Conservation (phyloP, 1,140 invertebrate genomes). For the Apis laboriosa region DNA sequence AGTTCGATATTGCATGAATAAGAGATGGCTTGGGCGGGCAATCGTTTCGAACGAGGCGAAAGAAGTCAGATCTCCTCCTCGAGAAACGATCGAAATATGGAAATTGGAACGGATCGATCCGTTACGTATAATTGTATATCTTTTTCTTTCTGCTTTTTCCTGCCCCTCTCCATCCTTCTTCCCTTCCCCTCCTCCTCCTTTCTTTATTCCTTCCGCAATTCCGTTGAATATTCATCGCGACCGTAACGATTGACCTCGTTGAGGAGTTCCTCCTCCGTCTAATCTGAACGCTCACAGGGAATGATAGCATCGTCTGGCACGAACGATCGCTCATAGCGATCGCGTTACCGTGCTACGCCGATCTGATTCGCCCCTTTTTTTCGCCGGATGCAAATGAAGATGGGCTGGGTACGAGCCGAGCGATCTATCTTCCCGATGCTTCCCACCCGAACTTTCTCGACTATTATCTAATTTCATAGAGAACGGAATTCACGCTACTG, state of each 20-base stretch:
- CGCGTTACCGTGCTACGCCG: slow-evolving; percentile 30
- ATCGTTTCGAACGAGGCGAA: not conserved
- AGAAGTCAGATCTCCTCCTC: not conserved
- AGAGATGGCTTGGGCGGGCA: not conserved
- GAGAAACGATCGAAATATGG: slow-evolving; percentile 18
- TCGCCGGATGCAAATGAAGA: slow-evolving; percentile 34
- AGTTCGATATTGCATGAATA: slow-evolving; percentile 27
- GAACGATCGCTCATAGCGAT: slow-evolving; percentile 40
- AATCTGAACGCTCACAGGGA: slow-evolving; percentile 30
- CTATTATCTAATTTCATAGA: not conserved
- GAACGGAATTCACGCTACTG: too few relatives aligned
- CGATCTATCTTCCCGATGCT: not conserved
- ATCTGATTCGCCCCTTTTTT: slow-evolving; percentile 27
- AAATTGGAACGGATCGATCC: slow-evolving; percentile 12
- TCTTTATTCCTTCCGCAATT: not conserved
- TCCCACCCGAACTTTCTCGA: not conserved
- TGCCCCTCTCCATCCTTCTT: not conserved
- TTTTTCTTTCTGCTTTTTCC: not conserved
- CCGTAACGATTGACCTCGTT: slow-evolving; percentile 29
- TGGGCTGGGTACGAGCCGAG: not conserved
- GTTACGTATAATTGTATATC: slow-evolving; percentile 33
- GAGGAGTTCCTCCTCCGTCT: slow-evolving; percentile 17
- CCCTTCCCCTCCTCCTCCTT: not conserved
- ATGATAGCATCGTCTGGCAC: slow-evolving; percentile 39
- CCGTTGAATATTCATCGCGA: slow-evolving; percentile 28